Evolutionary conservation across 2,113 vertebrate species (phyloP).

Genomic region (Probosciger aterrimus): DNA sequence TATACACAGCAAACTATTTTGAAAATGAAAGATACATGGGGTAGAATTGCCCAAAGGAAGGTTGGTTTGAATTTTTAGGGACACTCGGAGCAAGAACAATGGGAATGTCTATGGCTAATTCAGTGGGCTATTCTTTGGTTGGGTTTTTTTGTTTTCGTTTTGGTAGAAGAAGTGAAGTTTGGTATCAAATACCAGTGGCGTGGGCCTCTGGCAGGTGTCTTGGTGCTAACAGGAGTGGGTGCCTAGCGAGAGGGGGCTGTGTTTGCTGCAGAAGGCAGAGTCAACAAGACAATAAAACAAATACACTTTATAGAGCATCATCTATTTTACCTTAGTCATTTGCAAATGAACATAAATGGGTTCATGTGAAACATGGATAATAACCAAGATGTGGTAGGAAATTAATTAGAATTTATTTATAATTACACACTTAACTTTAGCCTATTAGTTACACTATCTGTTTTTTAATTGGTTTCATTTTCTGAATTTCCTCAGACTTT

Average conservation of each 20-base stretch:
- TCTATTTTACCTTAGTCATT: not conserved
- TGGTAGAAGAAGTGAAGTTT: not conserved
- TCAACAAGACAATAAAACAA: not conserved
- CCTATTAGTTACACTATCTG: slow-evolving; percentile 35
- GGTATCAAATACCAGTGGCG: not conserved
- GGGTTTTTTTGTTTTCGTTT: not conserved
- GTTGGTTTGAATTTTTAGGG: slow-evolving; percentile 17
- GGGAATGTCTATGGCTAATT: not conserved
- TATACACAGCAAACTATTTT: slow-evolving; percentile 11
- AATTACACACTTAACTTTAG: slow-evolving; percentile 34
- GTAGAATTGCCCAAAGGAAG: slow-evolving; percentile 44
- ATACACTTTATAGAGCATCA: not conserved
- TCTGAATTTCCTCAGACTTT: slow-evolving; percentile 36
- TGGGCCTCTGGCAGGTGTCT: not conserved
- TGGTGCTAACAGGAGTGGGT: rapidly evolving
- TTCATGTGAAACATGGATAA: slow-evolving; percentile 36
- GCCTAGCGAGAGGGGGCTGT: not conserved
- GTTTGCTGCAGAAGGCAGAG: not conserved
- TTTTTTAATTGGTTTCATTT: slow-evolving; percentile 49
- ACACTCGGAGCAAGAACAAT: not conserved
- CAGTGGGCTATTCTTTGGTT: not conserved
- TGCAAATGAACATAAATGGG: slow-evolving; percentile 26
- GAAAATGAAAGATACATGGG: slow-evolving; percentile 5
- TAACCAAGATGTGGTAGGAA: slow-evolving; percentile 23
- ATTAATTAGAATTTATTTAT: slow-evolving; percentile 63